Percentiles rank a stretch among this genome's conserved stretches.
Evolutionary conservation across 2,888 invertebrate species (phyloP).

Genomic region (Capitulum mitella): DNA sequence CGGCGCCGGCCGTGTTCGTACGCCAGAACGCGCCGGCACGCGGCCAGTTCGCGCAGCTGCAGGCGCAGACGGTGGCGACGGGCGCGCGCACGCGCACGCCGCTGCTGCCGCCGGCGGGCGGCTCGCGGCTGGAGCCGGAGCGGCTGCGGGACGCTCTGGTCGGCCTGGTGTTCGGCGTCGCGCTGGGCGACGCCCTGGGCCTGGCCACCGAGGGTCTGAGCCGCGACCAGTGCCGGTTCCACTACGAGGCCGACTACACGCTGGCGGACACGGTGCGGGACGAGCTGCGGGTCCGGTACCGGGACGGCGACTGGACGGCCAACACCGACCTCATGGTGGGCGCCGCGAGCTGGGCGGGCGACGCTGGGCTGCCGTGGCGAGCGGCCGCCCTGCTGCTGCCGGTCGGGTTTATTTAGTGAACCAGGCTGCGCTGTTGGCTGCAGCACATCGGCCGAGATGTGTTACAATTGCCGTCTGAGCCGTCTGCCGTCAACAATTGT

Average conservation of each 20-base stretch:
- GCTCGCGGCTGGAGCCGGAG: constrained; percentile 32
- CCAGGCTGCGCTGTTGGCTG: too few relatives aligned
- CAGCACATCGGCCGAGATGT: too few relatives aligned
- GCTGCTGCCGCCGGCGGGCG: constrained; percentile 33
- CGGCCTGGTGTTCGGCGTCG: constrained; percentile 45
- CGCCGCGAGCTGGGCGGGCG: too few relatives aligned
- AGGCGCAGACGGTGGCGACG: constrained; percentile 33
- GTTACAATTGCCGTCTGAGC: too few relatives aligned
- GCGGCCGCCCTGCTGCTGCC: too few relatives aligned
- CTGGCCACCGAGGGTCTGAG: constrained; percentile 43
- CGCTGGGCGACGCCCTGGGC: constrained; percentile 44
- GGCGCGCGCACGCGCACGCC: constrained; percentile 35
- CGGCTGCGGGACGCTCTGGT: constrained; percentile 33
- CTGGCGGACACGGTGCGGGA: constrained; percentile 42
- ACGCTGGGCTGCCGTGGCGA: too few relatives aligned
- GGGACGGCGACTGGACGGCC: constrained; percentile 44
- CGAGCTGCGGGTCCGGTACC: constrained; percentile 42
- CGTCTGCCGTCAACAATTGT: too few relatives aligned
- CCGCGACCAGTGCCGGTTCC: constrained; percentile 42
- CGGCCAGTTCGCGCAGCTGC: constrained; percentile 26
- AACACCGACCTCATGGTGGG: constrained; percentile 45
- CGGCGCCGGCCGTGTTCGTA: neutral
- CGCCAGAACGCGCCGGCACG: constrained; percentile 21
- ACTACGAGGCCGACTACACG: constrained; percentile 41
- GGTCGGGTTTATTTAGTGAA: too few relatives aligned